Evolutionary conservation across 2,888 invertebrate species (phyloP), one percentile per base, ranked within the genome.

Genomic region (Caenorhabditis imperialis): DNA sequence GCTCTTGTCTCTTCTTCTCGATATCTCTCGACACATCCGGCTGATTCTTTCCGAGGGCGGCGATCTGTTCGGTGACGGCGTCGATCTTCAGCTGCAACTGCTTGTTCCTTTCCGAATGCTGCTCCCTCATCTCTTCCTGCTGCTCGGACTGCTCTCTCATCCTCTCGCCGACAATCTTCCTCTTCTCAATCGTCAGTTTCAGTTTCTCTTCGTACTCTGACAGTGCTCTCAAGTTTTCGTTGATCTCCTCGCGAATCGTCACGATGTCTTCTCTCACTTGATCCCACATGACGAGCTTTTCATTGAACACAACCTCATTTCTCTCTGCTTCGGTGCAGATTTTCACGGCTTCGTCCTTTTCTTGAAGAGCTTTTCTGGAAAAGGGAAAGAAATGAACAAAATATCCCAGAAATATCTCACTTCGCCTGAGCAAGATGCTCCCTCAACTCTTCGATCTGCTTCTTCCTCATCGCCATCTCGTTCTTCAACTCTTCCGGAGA

Each of bases 11-110:
- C 62, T 70, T 70, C 20, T 61, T 50, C 1, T 48, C 48, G n/a
- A 61, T 70, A 7, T 70, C 70, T 44, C 42, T 33, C 20, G 70
- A 61, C 14, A 61, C 54, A 16, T 62, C 42, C 20, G 70, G 70
- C 44, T 70, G 70, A 54, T 50, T 47, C 2, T 37, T 61, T 16
- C 40, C 45, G 37, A 70, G 16, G 20, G 45, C 40, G 1, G 54
- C 18, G 12, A 70, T 70, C 27, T 48, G 23, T 53, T 18, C 20
- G 10, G 40, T 50, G 16, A 70, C 61, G 20, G 47, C 61, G 4
- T 61, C 61, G 3, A 60, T 61, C 27, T 55, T 48, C 6, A 33
- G n/a, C 20, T 55, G 14, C 16, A 60, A 18, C 7, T 48, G 37
- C 14, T 40, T 27, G 27, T 25, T 61, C n/a, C 61, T 30, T 16